Conservation (phyloP, 64 coral and sea anemone genomes). For the Dendronephthya gigantea region DNA sequence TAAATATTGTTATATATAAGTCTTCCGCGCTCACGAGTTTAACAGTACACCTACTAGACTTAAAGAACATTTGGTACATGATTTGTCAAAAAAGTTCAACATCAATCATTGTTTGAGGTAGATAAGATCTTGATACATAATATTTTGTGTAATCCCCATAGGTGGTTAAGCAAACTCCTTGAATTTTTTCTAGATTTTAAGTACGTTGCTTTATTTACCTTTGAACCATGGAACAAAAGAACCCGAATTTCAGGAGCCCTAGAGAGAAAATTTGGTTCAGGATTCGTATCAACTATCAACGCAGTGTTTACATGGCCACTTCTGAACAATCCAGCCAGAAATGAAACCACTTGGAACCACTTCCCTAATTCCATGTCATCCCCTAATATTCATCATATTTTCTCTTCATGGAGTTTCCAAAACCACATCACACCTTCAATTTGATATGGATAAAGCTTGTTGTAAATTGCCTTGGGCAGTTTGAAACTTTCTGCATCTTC, state of each 20-base stretch:
- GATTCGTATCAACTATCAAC: slow-evolving; percentile 52
- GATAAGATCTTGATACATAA: neutral
- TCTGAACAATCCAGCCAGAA: slow-evolving; percentile 81
- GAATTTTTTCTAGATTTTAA: slow-evolving; percentile 63
- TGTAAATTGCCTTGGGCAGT: slow-evolving; percentile 42
- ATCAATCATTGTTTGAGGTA: neutral
- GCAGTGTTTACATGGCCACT: slow-evolving; percentile 52
- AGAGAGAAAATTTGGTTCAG: neutral
- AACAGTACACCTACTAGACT: too few relatives aligned
- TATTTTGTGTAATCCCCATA: slow-evolving; percentile 51
- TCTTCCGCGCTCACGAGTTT: too few relatives aligned
- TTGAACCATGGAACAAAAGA: slow-evolving; percentile 50
- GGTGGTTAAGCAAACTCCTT: slow-evolving; percentile 77
- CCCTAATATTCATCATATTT: slow-evolving; percentile 72
- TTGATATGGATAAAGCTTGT: slow-evolving; percentile 66
- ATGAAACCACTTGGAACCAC: slow-evolving; percentile 77
- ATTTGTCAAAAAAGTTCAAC: too few relatives aligned
- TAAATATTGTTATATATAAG: too few relatives aligned
- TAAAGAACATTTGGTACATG: too few relatives aligned
- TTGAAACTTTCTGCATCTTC: slow-evolving; percentile 59
- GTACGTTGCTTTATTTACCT: slow-evolving; percentile 46
- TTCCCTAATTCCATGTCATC: slow-evolving; percentile 44
- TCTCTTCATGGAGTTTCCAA: slow-evolving; percentile 56
- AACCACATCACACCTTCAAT: slow-evolving; percentile 66
- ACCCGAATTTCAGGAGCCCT: slow-evolving; percentile 84